phyloP scores from a whole-genome alignment of 1,140 invertebrate genomes.

The Calephelis virginiensis region DNA sequence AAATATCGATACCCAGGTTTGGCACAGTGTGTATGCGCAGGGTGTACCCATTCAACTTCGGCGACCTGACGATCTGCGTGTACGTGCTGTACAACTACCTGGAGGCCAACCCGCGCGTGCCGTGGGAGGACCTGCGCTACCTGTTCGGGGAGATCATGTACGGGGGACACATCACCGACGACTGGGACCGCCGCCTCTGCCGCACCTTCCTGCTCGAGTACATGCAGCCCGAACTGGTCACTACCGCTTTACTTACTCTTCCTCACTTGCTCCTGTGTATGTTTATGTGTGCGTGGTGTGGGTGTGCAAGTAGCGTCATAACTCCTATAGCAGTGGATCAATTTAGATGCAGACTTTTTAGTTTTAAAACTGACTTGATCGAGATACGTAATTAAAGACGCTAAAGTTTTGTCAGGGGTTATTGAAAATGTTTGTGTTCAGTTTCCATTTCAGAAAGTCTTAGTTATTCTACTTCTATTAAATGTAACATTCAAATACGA shows the following conservation, averaged over 20 bases:
- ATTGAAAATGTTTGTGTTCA: too few species aligned
- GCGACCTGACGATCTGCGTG: conserved; percentile 95
- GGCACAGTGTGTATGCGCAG: conserved; percentile 42
- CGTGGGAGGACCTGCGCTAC: conserved; percentile 96
- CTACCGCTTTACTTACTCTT: background rate
- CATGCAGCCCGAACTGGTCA: conserved; percentile 89
- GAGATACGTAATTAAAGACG: too few species aligned
- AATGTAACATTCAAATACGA: too few species aligned
- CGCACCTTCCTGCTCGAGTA: conserved; percentile 93
- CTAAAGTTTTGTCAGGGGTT: too few species aligned
- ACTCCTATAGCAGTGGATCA: too few species aligned
- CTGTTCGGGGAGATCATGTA: conserved; percentile 98
- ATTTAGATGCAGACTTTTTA: too few species aligned
- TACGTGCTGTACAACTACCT: conserved; percentile 96
- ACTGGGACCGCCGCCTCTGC: conserved; percentile 95
- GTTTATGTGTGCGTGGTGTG: too few species aligned
- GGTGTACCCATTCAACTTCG: conserved; percentile 87
- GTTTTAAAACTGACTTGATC: too few species aligned
- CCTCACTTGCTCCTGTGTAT: too few species aligned
- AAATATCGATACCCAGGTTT: background rate
- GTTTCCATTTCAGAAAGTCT: background rate
- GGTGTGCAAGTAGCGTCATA: too few species aligned
- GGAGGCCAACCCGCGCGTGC: conserved; percentile 91
- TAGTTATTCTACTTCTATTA: too few species aligned
- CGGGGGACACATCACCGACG: conserved; percentile 97